Conservation (phyloP, 37 sponge, comb jelly and placozoan species). For the Hexactinellida sp. region DNA sequence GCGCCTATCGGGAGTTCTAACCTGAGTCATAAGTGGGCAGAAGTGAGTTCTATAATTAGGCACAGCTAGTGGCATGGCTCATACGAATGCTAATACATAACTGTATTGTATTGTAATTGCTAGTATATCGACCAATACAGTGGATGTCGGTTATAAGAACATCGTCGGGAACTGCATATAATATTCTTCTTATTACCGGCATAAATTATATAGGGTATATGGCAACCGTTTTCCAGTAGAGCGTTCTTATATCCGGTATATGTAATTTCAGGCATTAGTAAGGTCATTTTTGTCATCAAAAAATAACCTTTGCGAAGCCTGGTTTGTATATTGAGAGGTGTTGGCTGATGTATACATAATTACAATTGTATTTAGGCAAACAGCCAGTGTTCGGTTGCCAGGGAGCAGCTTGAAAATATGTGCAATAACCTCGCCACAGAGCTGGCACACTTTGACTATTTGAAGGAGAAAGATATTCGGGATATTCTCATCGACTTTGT, state of each 20-base stretch:
- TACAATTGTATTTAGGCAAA: constrained; percentile 36
- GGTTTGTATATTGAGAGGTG: no score
- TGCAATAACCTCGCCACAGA: constrained; percentile 50
- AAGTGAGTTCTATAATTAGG: constrained; percentile 23
- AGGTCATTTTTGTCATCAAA: no score
- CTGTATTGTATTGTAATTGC: background rate
- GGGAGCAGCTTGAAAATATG: constrained; percentile 76
- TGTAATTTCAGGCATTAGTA: no score
- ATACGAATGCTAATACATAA: background rate
- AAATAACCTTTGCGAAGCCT: no score
- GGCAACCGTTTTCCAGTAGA: no score
- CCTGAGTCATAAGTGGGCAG: constrained; percentile 64
- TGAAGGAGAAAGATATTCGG: constrained; percentile 59
- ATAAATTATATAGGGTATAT: no score
- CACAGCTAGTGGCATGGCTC: background rate
- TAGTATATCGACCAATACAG: no score
- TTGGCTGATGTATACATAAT: no score
- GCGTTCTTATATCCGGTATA: no score
- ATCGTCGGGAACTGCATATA: no score
- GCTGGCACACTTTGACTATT: constrained; percentile 55
- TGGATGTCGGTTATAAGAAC: no score
- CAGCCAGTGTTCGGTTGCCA: constrained; percentile 53
- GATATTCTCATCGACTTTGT: constrained; percentile 51
- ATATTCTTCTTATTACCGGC: no score
- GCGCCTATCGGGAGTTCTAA: background rate